Evolutionary conservation across 2,113 vertebrate genomes (phyloP), one percentile per base, ranked within the genome.

Genomic region (Oreochromis niloticus): DNA sequence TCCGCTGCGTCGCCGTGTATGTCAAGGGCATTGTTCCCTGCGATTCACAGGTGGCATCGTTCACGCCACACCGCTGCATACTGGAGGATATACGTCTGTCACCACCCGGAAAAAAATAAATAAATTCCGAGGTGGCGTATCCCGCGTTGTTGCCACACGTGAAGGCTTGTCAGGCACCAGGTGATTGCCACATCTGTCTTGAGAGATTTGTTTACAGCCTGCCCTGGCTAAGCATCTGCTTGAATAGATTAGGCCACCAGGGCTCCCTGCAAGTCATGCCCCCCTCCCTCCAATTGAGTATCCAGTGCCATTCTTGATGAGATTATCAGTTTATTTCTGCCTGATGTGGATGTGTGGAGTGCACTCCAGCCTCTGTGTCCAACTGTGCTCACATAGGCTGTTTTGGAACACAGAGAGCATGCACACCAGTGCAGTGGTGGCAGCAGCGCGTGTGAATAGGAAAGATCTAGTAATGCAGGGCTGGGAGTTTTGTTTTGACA

Each of bases 31-130:
- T 87, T 73, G 86, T 81, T 86, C 83, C 36, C 52, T 48, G 57
- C 56, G 84, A 71, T 87, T 89, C 56, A 95, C 95, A 95, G 93
- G 94, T 94, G 94, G 94, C 19, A 85, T n/a, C 61, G 75, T 56
- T 50, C 55, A 34, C 36, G 57, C 14, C 24, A 24, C 59, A 32
- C 1, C 80, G 22, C 27, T 54, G 13, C 54, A 54, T 16, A 41
- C 7, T 43, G 24, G 8, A 48, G 30, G 8, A 48, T 52, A 17
- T 81, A 50, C 30, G 36, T 3, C 10, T 80, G 83, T 82, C 82
- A 87, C 46, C 81, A 79, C 39, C 24, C 12, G 19, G 17, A 22
- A 27, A 46, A 71, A 55, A 7, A 36, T 34, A 36, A 73, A 27
- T 3, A n/a, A 4, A 2, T 1, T 41, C n/a, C 43, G 34, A 39